Percentiles rank a stretch among this genome's conserved stretches.
Conservation (phyloP, 2,888 invertebrate species). For the Athalia cordata region DNA sequence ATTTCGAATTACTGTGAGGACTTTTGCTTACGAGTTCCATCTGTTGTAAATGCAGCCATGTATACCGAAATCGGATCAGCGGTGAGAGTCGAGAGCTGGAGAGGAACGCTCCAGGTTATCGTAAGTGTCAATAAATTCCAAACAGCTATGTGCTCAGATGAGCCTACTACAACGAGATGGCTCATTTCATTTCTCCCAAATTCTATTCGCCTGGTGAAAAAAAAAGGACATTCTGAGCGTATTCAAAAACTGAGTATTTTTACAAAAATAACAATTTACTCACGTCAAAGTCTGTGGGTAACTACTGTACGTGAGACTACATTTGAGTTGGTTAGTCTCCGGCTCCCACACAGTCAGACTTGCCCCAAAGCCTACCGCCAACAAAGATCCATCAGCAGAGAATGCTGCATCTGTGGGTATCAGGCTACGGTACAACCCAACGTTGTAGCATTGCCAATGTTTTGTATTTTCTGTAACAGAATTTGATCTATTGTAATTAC, state of each 20-base stretch:
- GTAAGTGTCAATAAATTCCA: constrained; percentile 85
- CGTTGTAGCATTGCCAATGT: constrained; percentile 81
- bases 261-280: constrained; percentile 48
- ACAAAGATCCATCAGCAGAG: constrained; percentile 84
- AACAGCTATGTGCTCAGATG: constrained; percentile 78
- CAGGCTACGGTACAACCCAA: constrained; percentile 79
- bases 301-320: constrained; percentile 75
- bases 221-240: neutral
- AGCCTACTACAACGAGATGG: constrained; percentile 78
- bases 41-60: constrained; percentile 81
- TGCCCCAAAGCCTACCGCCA: constrained; percentile 82
- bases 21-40: constrained; percentile 78
- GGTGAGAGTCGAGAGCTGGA: constrained; percentile 74
- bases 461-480: constrained; percentile 74
- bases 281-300: constrained; percentile 72
- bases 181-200: constrained; percentile 78
- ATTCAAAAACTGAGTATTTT: neutral
- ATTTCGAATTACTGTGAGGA: neutral
- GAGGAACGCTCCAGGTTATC: constrained; percentile 81
- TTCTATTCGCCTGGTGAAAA: constrained; percentile 73
- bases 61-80: constrained; percentile 80
- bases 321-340: constrained; percentile 77
- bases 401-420: constrained; percentile 79
- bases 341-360: constrained; percentile 83
- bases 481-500: constrained; percentile 43